Evolutionary conservation across 2,797 vertebrate species (phyloP), one percentile per base, ranked within the genome.

Genomic region (Falco concolor): DNA sequence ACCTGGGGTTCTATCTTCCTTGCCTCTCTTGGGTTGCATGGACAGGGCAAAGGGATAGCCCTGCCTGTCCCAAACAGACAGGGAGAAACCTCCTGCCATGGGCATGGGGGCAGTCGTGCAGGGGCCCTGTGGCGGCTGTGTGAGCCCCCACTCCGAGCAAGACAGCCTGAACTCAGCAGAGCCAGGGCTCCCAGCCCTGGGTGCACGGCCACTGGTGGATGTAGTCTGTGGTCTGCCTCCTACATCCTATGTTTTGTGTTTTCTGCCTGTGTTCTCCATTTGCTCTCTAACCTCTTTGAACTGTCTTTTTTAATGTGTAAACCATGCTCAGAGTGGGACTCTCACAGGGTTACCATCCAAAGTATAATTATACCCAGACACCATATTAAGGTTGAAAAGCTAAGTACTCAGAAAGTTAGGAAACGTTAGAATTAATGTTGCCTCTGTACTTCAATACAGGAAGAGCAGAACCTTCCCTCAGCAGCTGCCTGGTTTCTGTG

Each of bases 1-100:
- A 9, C 21, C 10, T 40, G 52, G 20, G 16, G 28, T 80, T 77
- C 79, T 65, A 25, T 12, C 24, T 54, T 73, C 47, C 32, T 85
- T 21, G 21, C 11, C 30, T 47, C 28, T 57, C 21, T 27, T n/a
- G 44, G 10, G 13, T 40, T 83, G 24, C 1, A 0, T n/a, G 30
- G 63, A 82, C 0, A 6, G 24, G 27, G 9, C 3, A 3, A 36
- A 4, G 1, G 18, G 12, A 12, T 40, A 64, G 21, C 19, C 30
- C n/a, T 72, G 40, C 23, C 12, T 60, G 34, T n/a, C 56, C 34
- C 30, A 40, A 74, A 40, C 16, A 52, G 0, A 0, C 16, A 45
- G 21, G 23, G 13, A 57, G 47, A 56, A 50, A 16, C 5, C 44
- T 57, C 16, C 32, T 75, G 30, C 8, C n/a, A 13, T 3, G 0